phyloP scores from a whole-genome alignment of 2,888 invertebrate species.

The Mythimna loreyi region DNA sequence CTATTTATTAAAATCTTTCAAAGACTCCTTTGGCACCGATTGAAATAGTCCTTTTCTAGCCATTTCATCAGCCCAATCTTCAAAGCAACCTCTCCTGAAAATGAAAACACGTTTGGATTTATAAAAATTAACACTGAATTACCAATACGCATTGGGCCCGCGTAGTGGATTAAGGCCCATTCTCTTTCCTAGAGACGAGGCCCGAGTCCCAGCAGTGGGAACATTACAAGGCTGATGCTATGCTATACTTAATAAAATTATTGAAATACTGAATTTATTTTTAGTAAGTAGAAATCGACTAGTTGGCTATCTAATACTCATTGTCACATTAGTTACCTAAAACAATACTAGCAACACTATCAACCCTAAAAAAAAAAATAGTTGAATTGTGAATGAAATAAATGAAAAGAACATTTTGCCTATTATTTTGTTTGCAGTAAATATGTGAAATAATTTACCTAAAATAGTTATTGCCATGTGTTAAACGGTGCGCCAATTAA shows the following conservation, averaged over 20 bases:
- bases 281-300: slow-evolving; percentile 20
- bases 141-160: no score
- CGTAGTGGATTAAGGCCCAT: no score
- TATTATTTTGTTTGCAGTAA: slow-evolving; percentile 27
- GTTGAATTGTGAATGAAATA: slow-evolving; percentile 1
- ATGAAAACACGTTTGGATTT: neutral
- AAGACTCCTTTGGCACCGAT: slow-evolving; percentile 76
- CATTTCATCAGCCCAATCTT: slow-evolving; percentile 87
- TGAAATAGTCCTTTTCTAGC: slow-evolving; percentile 87
- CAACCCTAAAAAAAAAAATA: slow-evolving; percentile 18
- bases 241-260: no score
- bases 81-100: slow-evolving; percentile 81
- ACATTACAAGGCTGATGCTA: no score
- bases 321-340: neutral
- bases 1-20: slow-evolving; percentile 60
- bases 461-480: slow-evolving; percentile 28
- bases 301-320: neutral
- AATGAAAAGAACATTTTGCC: slow-evolving; percentile 11
- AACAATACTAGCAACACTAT: slow-evolving; percentile 32
- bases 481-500: slow-evolving; percentile 16
- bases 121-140: neutral
- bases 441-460: slow-evolving; percentile 13
- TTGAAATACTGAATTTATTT: no score
- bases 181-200: no score
- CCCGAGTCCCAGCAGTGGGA: no score